A percentile compares a stretch with the other conserved stretches of the same genome.
Evolutionary conservation across 2,113 vertebrate genomes (phyloP).

Genomic region (Prionailurus viverrinus): DNA sequence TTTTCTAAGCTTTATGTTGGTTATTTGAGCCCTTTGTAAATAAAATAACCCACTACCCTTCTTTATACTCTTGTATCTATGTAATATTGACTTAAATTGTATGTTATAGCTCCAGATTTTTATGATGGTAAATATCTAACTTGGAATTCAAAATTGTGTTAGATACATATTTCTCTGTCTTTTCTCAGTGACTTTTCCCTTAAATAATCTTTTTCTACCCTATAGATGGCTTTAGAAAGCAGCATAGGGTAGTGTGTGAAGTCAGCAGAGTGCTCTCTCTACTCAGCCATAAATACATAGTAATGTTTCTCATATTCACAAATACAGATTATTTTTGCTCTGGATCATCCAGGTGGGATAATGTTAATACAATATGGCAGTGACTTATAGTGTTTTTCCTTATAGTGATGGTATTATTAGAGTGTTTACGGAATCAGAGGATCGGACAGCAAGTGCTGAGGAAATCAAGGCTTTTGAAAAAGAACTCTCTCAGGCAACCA

Average conservation of each 20-base stretch:
- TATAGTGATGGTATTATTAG: conserved; percentile 96
- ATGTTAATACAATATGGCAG: neutral
- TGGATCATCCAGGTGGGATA: conserved; percentile 23
- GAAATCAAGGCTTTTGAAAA: conserved; percentile 97
- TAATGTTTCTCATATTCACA: conserved; percentile 2
- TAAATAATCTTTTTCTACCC: conserved; percentile 11
- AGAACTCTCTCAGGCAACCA: conserved; percentile 95
- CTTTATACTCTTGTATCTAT: neutral
- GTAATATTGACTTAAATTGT: conserved; percentile 20
- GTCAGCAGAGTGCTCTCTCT: neutral
- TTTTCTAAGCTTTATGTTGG: neutral
- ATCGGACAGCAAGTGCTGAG: conserved; percentile 92
- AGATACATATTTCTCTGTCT: conserved; percentile 4
- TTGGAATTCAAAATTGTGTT: conserved; percentile 33
- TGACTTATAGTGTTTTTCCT: conserved; percentile 69
- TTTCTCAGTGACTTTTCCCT: conserved; percentile 21
- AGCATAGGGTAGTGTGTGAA: neutral
- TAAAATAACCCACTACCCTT: neutral
- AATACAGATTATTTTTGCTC: conserved; percentile 41
- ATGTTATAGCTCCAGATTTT: conserved; percentile 15
- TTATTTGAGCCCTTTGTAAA: neutral
- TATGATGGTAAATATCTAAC: conserved; percentile 17
- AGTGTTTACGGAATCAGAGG: conserved; percentile 94
- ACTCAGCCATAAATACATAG: neutral
- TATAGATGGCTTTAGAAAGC: neutral